Base-by-base conservation (phyloP, 2,888 invertebrate genomes). In the Phlogophora meticulosa region DNA sequence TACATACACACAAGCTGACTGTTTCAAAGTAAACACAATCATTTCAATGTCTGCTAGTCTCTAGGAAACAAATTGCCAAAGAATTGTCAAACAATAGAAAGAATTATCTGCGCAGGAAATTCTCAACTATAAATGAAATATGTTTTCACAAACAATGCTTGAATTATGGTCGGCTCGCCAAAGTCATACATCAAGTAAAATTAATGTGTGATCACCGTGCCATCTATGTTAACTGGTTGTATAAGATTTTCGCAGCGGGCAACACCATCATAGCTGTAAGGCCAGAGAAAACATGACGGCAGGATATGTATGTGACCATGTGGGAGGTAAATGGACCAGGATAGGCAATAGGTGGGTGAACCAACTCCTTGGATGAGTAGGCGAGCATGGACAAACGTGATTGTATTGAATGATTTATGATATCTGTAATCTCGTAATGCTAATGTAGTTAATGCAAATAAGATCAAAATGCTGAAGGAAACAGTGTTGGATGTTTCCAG, bases 321-420 rank as follows among this genome's bases (percentile, higher is more conserved):
- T 91, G 86, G 92, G 91, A 79, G 84, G 88, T 70, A 84, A 89
- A 88, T 81, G 81, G 87, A 78, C 86, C 84, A 80, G 87, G 87
- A 86, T 71, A 80, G 73, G 63, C 64, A 65, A 72, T 77, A 81
- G 75, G 85, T 85, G 81, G 83, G 85, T 85, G 86, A 83, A 78
- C 71, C 72, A 75, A 82, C 80, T 78, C 72, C 74, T 78, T 70
- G 82, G 73, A 84, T 80, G 85, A 84, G 90, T 87, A 85, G 88
- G 88, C 85, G 87, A 83, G 67, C 65, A 72, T 67, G 73, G 76
- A 72, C 75, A 74, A 68, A 81, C 80, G 66, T 73, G 74, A 74
- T 75, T 77, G 76, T 77, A 80, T 80, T 77, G 73, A 88, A 87
- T 86, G 84, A 90, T 88, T 88, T 88, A 90, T 86, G 75, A 73